A percentile compares a stretch with the other conserved stretches of the same genome.
These are phyloP conservation scores for Nymphicus hollandicus DNA, from an alignment of 2,113 vertebrate genomes.

Conservation along the genomic window DNA sequence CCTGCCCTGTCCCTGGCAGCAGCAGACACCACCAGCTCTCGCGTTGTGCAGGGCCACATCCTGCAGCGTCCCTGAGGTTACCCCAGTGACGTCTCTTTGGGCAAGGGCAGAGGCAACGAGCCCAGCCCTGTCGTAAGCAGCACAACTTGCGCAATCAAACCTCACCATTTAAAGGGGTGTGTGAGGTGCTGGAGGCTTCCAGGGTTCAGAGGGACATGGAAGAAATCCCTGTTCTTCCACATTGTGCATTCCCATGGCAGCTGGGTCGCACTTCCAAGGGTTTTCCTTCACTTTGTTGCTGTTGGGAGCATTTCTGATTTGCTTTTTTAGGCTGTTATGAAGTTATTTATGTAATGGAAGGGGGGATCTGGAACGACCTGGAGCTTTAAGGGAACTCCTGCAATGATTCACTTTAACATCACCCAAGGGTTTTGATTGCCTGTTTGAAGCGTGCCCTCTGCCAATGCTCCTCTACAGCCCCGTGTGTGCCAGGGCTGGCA, in stretches of 20 bases:
- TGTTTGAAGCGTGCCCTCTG: neutral
- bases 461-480: neutral
- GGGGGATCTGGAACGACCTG: neutral
- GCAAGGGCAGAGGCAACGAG: neutral
- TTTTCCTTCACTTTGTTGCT: neutral
- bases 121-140: neutral
- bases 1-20: neutral
- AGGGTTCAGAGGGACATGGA: rapidly evolving
- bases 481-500: rapidly evolving
- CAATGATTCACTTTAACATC: neutral
- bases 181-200: neutral
- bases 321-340: neutral
- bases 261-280: neutral
- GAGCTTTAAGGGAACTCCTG: neutral
- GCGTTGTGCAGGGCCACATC: neutral
- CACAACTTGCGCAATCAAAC: rapidly evolving
- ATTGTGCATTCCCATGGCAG: rapidly evolving
- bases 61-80: neutral
- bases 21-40: neutral
- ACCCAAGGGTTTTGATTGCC: neutral
- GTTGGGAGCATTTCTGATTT: neutral
- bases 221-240: rapidly evolving
- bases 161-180: rapidly evolving
- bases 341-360: neutral
- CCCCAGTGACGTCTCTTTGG: neutral